These are phyloP conservation scores for Holothuria glaberrima DNA, from an alignment of 35 echinoderm and acorn worm species.

Conservation along the genomic window DNA sequence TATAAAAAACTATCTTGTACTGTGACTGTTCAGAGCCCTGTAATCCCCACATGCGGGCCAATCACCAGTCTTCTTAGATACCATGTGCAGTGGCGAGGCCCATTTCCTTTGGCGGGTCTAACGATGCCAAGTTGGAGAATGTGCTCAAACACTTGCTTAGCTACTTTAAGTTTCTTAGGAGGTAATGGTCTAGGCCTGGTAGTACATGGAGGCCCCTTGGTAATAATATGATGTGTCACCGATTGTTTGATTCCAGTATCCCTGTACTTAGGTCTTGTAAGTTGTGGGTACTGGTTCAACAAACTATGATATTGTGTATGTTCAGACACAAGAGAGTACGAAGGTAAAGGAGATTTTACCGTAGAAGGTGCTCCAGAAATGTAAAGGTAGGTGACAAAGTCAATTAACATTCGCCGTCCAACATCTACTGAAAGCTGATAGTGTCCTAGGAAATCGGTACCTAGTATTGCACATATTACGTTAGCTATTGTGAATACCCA, in stretches of 20 bases:
- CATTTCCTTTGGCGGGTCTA: too few species aligned
- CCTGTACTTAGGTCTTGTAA: not conserved
- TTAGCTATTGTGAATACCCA: constrained; percentile 62
- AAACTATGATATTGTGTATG: not conserved
- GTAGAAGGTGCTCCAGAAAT: not conserved
- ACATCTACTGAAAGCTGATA: constrained; percentile 57
- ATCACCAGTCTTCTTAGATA: too few species aligned
- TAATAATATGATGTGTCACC: constrained; percentile 3
- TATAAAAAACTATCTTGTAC: too few species aligned
- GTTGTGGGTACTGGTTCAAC: not conserved
- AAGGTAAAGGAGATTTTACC: constrained; percentile 1
- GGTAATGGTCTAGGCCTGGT: too few species aligned
- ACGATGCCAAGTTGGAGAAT: too few species aligned
- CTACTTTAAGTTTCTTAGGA: too few species aligned
- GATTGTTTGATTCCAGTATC: not conserved
- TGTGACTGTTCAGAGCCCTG: too few species aligned
- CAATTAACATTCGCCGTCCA: constrained; percentile 14
- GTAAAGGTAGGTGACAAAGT: constrained; percentile 21
- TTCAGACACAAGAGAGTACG: not conserved
- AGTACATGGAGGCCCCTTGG: too few species aligned
- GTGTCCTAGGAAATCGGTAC: constrained; percentile 61
- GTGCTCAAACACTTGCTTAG: too few species aligned
- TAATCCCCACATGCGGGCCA: too few species aligned
- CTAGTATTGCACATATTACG: constrained; percentile 44
- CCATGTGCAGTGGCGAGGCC: too few species aligned